Conservation (phyloP, 2,797 vertebrate genomes). For the Eleutherodactylus coqui region DNA sequence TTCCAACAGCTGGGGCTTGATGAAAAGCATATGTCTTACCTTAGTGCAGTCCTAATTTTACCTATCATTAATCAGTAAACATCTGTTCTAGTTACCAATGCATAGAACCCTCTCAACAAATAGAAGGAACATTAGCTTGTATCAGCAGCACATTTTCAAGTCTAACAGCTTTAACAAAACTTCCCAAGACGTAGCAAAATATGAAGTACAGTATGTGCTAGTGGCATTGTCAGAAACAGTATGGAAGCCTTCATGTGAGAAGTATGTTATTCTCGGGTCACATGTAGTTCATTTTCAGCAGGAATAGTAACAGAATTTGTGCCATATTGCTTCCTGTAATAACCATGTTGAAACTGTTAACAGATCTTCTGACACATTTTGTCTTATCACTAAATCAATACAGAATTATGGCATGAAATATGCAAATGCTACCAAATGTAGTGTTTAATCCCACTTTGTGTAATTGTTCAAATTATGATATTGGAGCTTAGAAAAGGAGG, state of each 20-base stretch:
- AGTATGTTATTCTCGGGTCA: constrained; percentile 42
- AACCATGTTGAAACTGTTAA: constrained; percentile 23
- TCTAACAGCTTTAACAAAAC: constrained; percentile 24
- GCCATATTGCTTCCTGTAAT: constrained; percentile 10
- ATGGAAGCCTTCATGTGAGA: constrained; percentile 46
- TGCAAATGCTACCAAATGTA: background rate
- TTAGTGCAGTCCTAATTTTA: constrained; percentile 62
- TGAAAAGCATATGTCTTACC: constrained; percentile 64
- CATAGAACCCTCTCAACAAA: background rate
- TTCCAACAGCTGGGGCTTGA: constrained; percentile 65
- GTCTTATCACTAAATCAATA: background rate
- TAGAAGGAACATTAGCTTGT: background rate
- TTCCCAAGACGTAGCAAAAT: constrained; percentile 21
- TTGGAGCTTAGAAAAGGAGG: background rate
- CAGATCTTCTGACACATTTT: constrained; percentile 11
- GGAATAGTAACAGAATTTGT: constrained; percentile 21
- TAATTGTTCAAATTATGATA: background rate
- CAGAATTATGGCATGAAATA: background rate
- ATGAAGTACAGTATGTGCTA: constrained; percentile 52
- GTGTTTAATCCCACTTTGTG: background rate
- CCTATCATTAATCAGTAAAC: constrained; percentile 61
- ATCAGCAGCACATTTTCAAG: constrained; percentile 33
- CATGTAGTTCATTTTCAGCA: constrained; percentile 36
- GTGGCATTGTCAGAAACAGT: constrained; percentile 44
- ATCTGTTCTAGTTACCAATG: constrained; percentile 56